phyloP scores from a whole-genome alignment of 2,113 vertebrate species.

The Spheniscus mendiculus region DNA sequence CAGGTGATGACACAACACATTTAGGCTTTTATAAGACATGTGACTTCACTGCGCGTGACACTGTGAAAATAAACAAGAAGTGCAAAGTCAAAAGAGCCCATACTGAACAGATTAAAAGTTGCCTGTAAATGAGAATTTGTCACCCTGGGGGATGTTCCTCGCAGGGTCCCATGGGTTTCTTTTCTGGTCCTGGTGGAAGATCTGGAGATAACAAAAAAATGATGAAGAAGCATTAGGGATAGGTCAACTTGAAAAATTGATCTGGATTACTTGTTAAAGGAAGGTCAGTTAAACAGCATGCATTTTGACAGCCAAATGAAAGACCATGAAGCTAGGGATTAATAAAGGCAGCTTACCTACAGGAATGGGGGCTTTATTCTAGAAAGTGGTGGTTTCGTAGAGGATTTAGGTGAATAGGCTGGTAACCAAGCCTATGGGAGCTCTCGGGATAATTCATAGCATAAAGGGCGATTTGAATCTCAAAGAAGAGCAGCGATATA shows the following conservation, averaged over 20 bases:
- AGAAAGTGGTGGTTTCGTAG: conserved; percentile 41
- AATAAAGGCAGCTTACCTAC: conserved; percentile 42
- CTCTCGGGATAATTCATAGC: conserved; percentile 16
- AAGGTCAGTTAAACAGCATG: not conserved
- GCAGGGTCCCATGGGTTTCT: not conserved
- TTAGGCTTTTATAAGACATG: not conserved
- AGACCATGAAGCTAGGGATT: conserved; percentile 3
- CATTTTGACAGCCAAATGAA: conserved; percentile 29
- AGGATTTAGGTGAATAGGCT: conserved; percentile 45
- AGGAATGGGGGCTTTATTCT: conserved; percentile 22
- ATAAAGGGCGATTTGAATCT: conserved; percentile 15
- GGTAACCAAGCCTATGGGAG: conserved; percentile 21
- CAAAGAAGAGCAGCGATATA: conserved; percentile 17
- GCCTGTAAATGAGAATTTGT: not conserved
- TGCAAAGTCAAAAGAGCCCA: not conserved
- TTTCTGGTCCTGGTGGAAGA: not conserved
- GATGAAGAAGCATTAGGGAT: not conserved
- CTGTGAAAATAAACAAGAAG: not conserved
- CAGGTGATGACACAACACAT: not conserved
- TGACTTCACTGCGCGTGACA: not conserved
- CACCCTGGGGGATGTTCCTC: not conserved
- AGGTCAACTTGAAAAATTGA: conserved; percentile 28
- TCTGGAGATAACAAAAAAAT: not conserved
- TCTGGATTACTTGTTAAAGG: conserved; percentile 28
- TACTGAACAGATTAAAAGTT: not conserved